Evolutionary conservation across 2,888 invertebrate genomes (phyloP).

Genomic region (Leptopilina myrica): DNA sequence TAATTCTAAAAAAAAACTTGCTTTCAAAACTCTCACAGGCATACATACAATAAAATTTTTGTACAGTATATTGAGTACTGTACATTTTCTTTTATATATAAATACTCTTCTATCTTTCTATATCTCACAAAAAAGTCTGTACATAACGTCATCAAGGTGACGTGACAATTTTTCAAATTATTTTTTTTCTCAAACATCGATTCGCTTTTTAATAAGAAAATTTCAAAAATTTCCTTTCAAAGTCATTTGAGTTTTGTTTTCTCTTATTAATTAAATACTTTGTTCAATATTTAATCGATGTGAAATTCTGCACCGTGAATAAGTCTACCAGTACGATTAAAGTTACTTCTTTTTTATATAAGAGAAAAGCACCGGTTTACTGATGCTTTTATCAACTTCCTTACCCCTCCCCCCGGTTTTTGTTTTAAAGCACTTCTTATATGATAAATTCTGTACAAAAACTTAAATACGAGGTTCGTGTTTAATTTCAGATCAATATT

Average conservation of each 20-base stretch:
- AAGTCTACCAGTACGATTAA: conserved; percentile 8
- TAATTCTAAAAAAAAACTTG: conserved; percentile 16
- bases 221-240: too few relatives aligned
- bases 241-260: too few relatives aligned
- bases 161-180: background rate
- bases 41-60: conserved; percentile 25
- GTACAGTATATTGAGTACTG: conserved; percentile 7
- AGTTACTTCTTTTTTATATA: background rate
- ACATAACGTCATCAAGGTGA: conserved; percentile 4
- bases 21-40: conserved; percentile 20
- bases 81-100: background rate
- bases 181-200: background rate
- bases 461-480: conserved; percentile 30
- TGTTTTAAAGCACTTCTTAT: conserved; percentile 8
- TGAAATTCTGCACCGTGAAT: conserved; percentile 31
- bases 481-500: conserved; percentile 25
- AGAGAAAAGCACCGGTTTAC: conserved; percentile 1
- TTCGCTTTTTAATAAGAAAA: background rate
- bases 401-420: background rate
- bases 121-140: conserved; percentile 20
- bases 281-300: background rate
- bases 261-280: background rate
- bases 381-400: background rate
- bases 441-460: conserved; percentile 35
- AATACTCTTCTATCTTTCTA: conserved; percentile 29